These are phyloP conservation scores for Stenichneumon culpator DNA, from an alignment of 2,888 invertebrate genomes.

Conservation along the genomic window DNA sequence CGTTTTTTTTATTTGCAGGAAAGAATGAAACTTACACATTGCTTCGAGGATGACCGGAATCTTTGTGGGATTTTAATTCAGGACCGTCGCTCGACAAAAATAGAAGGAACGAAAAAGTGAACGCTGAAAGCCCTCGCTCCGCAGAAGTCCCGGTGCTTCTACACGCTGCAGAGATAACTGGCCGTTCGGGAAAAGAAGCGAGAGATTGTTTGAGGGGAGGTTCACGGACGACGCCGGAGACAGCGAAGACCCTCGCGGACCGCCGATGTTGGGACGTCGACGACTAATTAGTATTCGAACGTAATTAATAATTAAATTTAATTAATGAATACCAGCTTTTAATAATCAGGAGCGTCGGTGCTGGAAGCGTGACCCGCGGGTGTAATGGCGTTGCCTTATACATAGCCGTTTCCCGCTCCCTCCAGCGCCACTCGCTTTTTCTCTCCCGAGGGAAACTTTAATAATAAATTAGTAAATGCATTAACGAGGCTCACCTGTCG, in stretches of 20 bases:
- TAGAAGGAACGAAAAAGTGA: too few relatives aligned
- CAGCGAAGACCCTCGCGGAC: conserved; percentile 5
- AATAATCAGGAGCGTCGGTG: neutral
- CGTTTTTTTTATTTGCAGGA: neutral
- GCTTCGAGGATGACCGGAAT: conserved; percentile 80
- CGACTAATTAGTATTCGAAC: conserved; percentile 53
- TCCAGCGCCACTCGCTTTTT: neutral
- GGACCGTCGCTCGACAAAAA: too few relatives aligned
- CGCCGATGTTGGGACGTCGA: conserved; percentile 31
- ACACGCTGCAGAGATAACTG: conserved; percentile 27
- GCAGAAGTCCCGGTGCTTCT: conserved; percentile 29
- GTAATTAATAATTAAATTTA: conserved; percentile 52
- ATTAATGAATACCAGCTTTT: conserved; percentile 43
- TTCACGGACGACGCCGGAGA: neutral
- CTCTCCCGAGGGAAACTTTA: neutral
- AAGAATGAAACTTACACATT: conserved; percentile 78
- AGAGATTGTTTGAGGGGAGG: conserved; percentile 38
- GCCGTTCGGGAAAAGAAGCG: conserved; percentile 33
- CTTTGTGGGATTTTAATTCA: too few relatives aligned
- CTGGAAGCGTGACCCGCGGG: neutral
- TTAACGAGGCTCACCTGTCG: conserved; percentile 79
- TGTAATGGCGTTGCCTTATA: neutral
- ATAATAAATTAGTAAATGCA: conserved; percentile 15
- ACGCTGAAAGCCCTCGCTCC: conserved; percentile 35
- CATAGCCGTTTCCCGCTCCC: neutral